Evolutionary conservation across 2,797 vertebrate genomes (phyloP), one percentile per base, ranked within the genome.

Genomic region (Labeo calbasu): DNA sequence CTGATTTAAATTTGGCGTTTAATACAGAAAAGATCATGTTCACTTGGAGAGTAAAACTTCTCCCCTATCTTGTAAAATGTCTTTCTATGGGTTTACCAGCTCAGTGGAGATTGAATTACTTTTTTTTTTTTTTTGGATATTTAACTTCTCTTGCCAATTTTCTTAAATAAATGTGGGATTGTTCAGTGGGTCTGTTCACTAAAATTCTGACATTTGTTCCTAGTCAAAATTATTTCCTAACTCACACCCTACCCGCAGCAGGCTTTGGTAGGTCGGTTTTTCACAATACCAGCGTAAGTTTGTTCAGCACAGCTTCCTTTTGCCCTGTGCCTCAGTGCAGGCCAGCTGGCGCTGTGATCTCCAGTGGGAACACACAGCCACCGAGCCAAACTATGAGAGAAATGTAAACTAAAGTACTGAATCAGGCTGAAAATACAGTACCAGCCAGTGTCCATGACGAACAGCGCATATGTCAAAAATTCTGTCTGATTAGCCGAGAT

Each of bases 321-420:
- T 32, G 32, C 69, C 78, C 85, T 51, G 71, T 36, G 19, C 86
- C 81, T 90, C 88, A 88, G 88, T 90, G 86, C 87, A 90, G 90
- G 90, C 91, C 89, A 88, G 87, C 89, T 79, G 69, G 88, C 88
- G 90, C 91, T 93, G 89, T 92, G 89, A 61, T 84, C 40, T 15
- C 59, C 40, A 73, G 87, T 78, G 85, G 59, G 86, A 91, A 70
- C 36, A 84, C 85, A 79, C 81, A 85, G 85, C 46, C 87, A 88
- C 87, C 77, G 87, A 89, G 90, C 89, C 88, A 88, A 94, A 91
- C 91, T 93, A 93, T 94, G 92, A 91, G 88, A 92, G 92, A 93
- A 93, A 93, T 92, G 91, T 93, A 93, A 94, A 93, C 88, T 88
- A 82, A 72, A 88, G 91, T 79, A 50, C 48, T 81, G 88, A 92